A percentile compares a stretch with the other conserved stretches of the same genome.
phyloP scores from a whole-genome alignment of 2,113 vertebrate species.

The Crotalus viridis region DNA sequence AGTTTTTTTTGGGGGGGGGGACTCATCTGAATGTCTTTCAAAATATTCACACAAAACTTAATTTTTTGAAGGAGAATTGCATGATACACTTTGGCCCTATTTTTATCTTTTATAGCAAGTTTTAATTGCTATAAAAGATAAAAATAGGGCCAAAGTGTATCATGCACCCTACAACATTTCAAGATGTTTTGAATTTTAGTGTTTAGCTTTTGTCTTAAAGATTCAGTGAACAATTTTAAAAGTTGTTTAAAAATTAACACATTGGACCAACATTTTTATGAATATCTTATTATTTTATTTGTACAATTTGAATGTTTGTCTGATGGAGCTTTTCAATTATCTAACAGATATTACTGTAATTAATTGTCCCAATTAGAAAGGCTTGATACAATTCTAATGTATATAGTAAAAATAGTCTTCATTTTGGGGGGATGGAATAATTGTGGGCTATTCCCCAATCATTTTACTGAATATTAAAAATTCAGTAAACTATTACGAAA shows the following conservation, averaged over 20 bases:
- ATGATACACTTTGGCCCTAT: too few species aligned
- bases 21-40: neutral
- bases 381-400: neutral
- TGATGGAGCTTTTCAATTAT: neutral
- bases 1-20: neutral
- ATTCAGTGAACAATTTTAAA: neutral
- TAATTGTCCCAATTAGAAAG: neutral
- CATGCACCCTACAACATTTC: neutral
- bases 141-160: neutral
- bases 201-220: neutral
- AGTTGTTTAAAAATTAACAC: neutral
- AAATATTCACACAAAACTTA: neutral
- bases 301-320: neutral
- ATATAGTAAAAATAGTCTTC: neutral
- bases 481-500: neutral
- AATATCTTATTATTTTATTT: neutral
- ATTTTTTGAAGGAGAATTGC: neutral
- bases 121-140: neutral
- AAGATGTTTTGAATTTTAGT: neutral
- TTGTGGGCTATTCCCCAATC: neutral
- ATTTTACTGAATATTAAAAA: neutral
- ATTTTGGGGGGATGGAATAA: neutral
- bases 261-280: neutral
- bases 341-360: neutral
- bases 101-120: too few species aligned